Evolutionary conservation across 1,140 invertebrate species (phyloP), one percentile per base, ranked within the genome.

Genomic region (Mactra quadrangularis): DNA sequence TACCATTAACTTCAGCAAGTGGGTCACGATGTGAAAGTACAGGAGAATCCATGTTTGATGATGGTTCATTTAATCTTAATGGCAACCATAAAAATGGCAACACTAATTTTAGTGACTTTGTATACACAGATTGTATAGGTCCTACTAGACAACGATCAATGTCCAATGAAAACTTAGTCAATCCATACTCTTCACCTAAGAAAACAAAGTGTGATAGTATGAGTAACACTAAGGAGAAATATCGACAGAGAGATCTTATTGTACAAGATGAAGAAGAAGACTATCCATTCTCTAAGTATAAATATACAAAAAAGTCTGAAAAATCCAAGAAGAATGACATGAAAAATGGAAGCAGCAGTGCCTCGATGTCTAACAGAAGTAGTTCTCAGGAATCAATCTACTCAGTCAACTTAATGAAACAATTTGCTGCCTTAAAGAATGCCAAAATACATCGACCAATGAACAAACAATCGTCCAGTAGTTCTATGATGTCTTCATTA

Each of bases 231-330:
- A 86, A 75, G 74, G 59, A 55, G 29, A 72, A 64, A 77, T 68
- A 31, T 38, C 45, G 35, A 55, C 41, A 66, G n/a, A 22, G 70
- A 50, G 79, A 82, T 35, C 50, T 82, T 2, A 78, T 88, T 0
- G 71, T 86, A 47, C 64, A 86, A 64, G 86, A 86, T 17, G 87
- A 88, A 29, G 70, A 79, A 22, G 83, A 85, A 29, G 79, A 86
- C 35, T 85, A 83, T 70, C 87, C 88, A 50, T 89, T 88, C 83
- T 68, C 85, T 31, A 88, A 85, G 59, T 82, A 87, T 64, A 86
- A 82, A 35, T 88, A 88, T 62, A 88, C 88, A 57, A 87, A 88
- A 66, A 87, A 86, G 50, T 77, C 81, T 27, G 83, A 82, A n/a
- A 84, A 79, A 47, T 11, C 22, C 7, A 53, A 72, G 22, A 33